Conservation (phyloP, 2,888 invertebrate genomes). For the Spisula solida region DNA sequence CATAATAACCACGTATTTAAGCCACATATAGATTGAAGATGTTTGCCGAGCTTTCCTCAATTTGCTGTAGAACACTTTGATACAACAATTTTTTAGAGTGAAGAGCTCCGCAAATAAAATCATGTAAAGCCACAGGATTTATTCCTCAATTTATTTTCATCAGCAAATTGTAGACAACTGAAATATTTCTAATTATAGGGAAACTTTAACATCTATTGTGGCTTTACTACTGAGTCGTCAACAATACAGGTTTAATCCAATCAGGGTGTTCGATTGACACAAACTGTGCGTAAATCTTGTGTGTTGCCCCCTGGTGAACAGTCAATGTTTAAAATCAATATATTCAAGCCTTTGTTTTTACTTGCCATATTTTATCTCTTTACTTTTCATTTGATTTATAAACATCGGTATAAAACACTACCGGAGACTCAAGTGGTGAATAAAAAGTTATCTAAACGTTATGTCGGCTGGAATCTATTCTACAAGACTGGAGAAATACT, state of each 20-base stretch:
- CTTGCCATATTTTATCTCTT: conserved; percentile 10
- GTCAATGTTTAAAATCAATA: conserved; percentile 30
- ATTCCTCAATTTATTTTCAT: conserved; percentile 43
- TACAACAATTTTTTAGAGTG: conserved; percentile 57
- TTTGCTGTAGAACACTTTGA: conserved; percentile 48
- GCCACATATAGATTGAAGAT: conserved; percentile 23
- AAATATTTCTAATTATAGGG: conserved; percentile 62
- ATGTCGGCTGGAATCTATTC: too few relatives aligned
- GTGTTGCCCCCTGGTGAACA: conserved; percentile 39
- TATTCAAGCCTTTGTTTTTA: background rate
- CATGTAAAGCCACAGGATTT: conserved; percentile 50
- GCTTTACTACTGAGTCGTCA: conserved; percentile 12
- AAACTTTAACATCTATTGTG: conserved; percentile 43
- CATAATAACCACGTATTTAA: conserved; percentile 30
- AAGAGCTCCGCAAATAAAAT: conserved; percentile 56
- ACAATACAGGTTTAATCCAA: conserved; percentile 48
- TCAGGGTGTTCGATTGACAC: conserved; percentile 34
- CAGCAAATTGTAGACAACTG: conserved; percentile 59
- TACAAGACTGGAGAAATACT: too few relatives aligned
- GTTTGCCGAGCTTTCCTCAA: conserved; percentile 40
- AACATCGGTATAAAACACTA: background rate
- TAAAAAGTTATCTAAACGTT: background rate
- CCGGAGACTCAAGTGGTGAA: background rate
- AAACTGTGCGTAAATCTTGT: conserved; percentile 26
- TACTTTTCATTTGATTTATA: background rate